A percentile compares a stretch with the other conserved stretches of the same genome.
Conservation (phyloP, 2,797 vertebrate species). For the Paedocypris micromegethes region DNA sequence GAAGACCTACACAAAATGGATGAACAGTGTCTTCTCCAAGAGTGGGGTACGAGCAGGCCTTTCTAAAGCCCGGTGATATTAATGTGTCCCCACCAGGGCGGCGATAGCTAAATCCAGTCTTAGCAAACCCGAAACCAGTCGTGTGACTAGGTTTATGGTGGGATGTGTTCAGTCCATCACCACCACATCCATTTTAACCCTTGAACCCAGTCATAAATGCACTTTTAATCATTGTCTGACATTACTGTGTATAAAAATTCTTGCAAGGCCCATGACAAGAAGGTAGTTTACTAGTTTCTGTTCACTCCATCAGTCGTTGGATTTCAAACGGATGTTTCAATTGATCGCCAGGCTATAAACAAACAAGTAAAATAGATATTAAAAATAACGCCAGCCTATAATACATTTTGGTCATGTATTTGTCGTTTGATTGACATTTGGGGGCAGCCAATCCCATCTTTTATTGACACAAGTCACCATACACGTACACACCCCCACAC, state of each 20-base stretch:
- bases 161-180: background rate
- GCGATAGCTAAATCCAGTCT: conserved; percentile 14
- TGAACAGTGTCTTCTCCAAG: conserved; percentile 79
- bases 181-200: conserved; percentile 11
- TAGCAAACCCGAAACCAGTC: conserved; percentile 1
- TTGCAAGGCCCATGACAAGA: background rate
- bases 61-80: background rate
- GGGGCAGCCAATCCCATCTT: no score
- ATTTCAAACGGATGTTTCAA: no score
- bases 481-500: no score
- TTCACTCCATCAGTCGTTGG: background rate
- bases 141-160: conserved; percentile 23
- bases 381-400: no score
- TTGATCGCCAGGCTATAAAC: no score
- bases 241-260: background rate
- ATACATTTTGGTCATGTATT: no score
- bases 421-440: no score
- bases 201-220: conserved; percentile 16
- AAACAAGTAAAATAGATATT: no score
- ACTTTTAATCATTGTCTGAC: conserved; percentile 6
- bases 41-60: conserved; percentile 61
- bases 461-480: no score
- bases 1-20: conserved; percentile 93
- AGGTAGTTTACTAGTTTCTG: background rate
- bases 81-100: background rate